phyloP scores from a whole-genome alignment of 2,797 vertebrate species.

The Halcyon leucocephala region DNA sequence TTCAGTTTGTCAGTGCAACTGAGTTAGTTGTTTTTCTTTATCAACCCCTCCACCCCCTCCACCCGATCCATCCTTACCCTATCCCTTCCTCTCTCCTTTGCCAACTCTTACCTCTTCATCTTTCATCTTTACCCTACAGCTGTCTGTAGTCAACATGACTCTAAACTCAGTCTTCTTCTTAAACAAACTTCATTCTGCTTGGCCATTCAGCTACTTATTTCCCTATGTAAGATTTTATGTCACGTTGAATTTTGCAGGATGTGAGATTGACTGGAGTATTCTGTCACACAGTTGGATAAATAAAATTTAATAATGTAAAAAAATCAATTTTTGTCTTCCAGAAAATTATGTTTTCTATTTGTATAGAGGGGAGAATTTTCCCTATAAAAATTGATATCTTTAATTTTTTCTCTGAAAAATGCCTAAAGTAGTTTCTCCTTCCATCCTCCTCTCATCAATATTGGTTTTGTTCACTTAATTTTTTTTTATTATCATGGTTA shows the following conservation, averaged over 20 bases:
- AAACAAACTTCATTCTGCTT: neutral
- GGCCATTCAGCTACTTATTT: neutral
- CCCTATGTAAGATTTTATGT: neutral
- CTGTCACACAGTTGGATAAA: neutral
- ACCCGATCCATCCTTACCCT: fast-evolving
- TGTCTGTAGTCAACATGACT: neutral
- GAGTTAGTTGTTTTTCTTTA: neutral
- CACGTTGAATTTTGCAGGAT: neutral
- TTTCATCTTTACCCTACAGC: neutral
- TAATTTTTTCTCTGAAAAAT: neutral
- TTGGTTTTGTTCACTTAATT: neutral
- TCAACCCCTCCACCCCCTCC: neutral
- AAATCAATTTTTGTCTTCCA: neutral
- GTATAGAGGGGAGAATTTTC: neutral
- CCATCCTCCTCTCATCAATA: neutral
- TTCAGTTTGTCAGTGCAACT: neutral
- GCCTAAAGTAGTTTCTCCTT: neutral
- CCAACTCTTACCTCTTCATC: neutral
- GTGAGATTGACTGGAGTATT: neutral
- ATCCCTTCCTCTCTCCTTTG: neutral
- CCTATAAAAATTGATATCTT: neutral
- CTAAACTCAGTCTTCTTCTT: neutral
- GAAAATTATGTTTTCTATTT: neutral
- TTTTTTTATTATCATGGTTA: neutral
- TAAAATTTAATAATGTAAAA: neutral